These are phyloP conservation scores for Bolinopsis microptera DNA, from an alignment of 37 sponge, comb jelly and placozoan species.

Conservation along the genomic window DNA sequence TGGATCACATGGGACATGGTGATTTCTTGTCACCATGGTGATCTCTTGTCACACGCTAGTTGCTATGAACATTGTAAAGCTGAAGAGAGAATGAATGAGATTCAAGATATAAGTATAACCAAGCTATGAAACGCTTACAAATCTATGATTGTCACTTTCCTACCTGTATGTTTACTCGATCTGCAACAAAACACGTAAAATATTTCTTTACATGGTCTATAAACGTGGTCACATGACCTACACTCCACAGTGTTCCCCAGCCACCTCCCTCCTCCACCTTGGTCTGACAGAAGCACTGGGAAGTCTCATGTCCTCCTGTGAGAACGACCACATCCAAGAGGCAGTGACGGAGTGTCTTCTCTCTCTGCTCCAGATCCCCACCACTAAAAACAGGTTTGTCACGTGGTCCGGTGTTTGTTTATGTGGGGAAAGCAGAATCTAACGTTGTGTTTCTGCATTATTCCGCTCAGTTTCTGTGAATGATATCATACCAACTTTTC, in stretches of 20 bases:
- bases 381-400: conserved; percentile 25
- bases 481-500: neutral
- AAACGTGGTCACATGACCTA: no score
- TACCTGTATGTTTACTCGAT: no score
- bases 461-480: neutral
- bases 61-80: no score
- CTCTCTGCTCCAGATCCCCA: conserved; percentile 16
- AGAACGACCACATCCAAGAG: neutral
- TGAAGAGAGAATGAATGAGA: no score
- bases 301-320: conserved; percentile 46
- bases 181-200: no score
- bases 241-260: conserved; percentile 34
- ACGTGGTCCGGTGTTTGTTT: neutral
- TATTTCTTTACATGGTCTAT: no score
- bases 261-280: conserved; percentile 37
- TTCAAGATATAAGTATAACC: no score
- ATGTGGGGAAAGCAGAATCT: neutral
- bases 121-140: no score
- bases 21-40: no score
- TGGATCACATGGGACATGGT: no score
- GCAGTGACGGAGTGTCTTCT: conserved; percentile 45
- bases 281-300: conserved; percentile 62
- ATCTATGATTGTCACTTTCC: no score
- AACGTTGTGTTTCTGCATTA: neutral
- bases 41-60: no score